Base-by-base conservation (phyloP, 2,888 invertebrate genomes). In the Fissipunctia ypsillon region DNA sequence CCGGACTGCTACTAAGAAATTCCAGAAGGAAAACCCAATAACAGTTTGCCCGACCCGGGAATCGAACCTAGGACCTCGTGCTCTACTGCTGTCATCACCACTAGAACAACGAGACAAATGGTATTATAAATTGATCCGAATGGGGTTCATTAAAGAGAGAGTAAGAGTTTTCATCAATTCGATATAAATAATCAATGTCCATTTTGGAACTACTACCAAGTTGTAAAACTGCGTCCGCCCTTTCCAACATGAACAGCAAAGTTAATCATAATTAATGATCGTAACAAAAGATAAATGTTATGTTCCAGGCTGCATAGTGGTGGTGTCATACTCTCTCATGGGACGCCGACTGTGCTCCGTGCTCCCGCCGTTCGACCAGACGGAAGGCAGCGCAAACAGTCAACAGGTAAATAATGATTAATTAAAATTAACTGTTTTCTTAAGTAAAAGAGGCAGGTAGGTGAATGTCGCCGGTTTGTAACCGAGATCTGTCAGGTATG, bases 291-390 rank as follows among this genome's bases (percentile, higher is more conserved):
- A 19, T 22, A 31, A 41, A 28, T 52, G 12, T 69, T 78, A 80
- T 78, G 56, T 95, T 96, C 0, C 94, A 97, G 97, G 97, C n/a
- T 95, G 96, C 76, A 96, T 97, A 69, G 97, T 97, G 84, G 96
- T 97, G 72, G 94, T 97, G 59, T 97, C 97, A 0, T 98, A 98
- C 87, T 96, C 97, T 0, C 94, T 97, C 90, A 98, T 98, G 97
- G 97, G 98, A 0, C 94, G 97, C 45, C 96, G 97, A 6, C 92
- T 98, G 31, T 98, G 98, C 91, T 97, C 97, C 1, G 97, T 97
- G 65, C 95, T 96, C 78, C 97, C 98, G 0, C 97, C 97, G 0
- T 97, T 97, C 83, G 97, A 98, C 89, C 97, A 96, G 83, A 97
- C 97, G 61, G 97, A 97, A 83, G 97, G 97, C 69, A 97, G 97